These are phyloP conservation scores for Heliconius hewitsoni DNA, from an alignment of 1,140 invertebrate species.

Conservation along the genomic window DNA sequence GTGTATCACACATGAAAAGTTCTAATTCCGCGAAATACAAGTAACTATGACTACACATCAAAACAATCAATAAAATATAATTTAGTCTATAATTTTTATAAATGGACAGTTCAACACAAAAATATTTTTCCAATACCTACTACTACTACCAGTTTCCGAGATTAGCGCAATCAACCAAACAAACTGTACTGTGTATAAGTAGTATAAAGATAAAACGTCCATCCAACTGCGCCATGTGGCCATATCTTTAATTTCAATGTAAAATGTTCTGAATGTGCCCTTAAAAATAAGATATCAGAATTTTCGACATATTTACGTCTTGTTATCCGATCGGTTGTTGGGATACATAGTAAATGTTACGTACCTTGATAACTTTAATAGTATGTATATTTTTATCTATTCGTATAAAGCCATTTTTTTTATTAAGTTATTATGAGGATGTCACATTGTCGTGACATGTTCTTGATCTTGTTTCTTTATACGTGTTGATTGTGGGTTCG, in stretches of 20 bases:
- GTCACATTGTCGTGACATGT: neutral
- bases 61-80: too few relatives aligned
- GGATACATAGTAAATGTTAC: slow-evolving; percentile 31
- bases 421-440: neutral
- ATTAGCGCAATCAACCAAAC: too few relatives aligned
- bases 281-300: slow-evolving; percentile 11
- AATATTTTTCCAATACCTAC: too few relatives aligned
- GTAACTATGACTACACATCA: too few relatives aligned
- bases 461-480: neutral
- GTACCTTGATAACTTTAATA: neutral
- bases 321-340: slow-evolving; percentile 32
- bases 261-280: neutral
- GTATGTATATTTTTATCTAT: neutral
- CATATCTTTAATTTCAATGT: neutral
- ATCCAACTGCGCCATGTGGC: neutral
- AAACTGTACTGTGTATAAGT: too few relatives aligned
- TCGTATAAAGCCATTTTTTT: neutral
- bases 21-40: too few relatives aligned
- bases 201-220: neutral
- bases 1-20: too few relatives aligned
- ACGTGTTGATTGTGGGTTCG: neutral
- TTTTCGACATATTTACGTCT: slow-evolving; percentile 50
- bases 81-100: too few relatives aligned
- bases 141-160: too few relatives aligned
- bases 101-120: too few relatives aligned